Percentiles rank a stretch among this genome's conserved stretches.
phyloP scores from a whole-genome alignment of 2,113 vertebrate genomes.

The Murina feae region DNA sequence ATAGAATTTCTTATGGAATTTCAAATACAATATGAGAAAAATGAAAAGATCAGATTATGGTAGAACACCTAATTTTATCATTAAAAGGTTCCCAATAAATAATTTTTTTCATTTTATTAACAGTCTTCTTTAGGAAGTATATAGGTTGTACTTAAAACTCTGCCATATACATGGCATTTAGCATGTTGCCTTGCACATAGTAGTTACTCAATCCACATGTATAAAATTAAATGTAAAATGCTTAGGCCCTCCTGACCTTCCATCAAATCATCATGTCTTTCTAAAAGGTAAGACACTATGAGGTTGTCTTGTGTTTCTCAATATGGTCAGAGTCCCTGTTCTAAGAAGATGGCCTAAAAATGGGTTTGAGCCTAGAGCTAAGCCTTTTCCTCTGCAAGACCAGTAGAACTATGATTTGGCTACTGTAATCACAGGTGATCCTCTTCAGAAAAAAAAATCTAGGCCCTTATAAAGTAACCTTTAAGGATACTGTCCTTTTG shows the following conservation, averaged over 20 bases:
- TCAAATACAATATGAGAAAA: background rate
- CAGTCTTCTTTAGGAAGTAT: background rate
- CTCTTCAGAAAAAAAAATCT: slow-evolving; percentile 17
- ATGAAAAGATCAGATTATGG: background rate
- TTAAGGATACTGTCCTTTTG: background rate
- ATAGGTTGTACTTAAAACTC: background rate
- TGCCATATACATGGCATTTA: background rate
- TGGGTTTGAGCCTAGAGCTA: background rate
- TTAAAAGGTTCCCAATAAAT: background rate
- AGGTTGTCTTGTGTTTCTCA: background rate
- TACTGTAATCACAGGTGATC: background rate
- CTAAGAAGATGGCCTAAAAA: background rate
- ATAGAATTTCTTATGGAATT: background rate
- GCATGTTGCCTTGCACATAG: background rate
- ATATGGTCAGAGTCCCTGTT: background rate
- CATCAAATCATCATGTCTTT: background rate
- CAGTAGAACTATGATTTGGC: background rate
- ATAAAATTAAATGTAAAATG: slow-evolving; percentile 23
- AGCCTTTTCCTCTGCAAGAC: background rate
- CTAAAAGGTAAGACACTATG: background rate
- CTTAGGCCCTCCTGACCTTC: background rate
- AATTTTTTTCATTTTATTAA: slow-evolving; percentile 23
- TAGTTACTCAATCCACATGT: background rate
- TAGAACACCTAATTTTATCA: background rate
- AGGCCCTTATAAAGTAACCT: background rate